Percentiles rank a stretch among this genome's conserved stretches.
phyloP scores from a whole-genome alignment of 2,113 vertebrate genomes.

The Myotis yumanensis region DNA sequence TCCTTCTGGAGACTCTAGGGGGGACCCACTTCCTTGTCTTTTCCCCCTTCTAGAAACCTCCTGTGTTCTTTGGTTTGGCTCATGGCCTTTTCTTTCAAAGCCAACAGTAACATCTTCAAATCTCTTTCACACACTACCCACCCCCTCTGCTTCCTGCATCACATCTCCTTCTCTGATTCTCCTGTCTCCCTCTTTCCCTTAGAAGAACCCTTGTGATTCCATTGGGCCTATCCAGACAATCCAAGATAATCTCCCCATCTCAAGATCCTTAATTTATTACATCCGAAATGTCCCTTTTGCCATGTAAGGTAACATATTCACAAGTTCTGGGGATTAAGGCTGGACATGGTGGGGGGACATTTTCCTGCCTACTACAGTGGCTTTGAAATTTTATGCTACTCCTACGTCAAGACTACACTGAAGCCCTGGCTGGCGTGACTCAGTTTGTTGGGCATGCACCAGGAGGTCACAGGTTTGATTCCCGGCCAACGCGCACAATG shows the following conservation, averaged over 20 bases:
- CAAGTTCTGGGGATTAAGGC: background rate
- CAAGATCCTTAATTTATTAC: conserved; percentile 18
- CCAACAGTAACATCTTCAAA: background rate
- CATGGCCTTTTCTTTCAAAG: background rate
- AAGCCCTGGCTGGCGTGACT: background rate
- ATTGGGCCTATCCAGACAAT: background rate
- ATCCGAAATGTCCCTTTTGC: conserved; percentile 5
- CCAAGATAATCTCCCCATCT: background rate
- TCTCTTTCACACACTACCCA: background rate
- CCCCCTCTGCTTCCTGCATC: background rate
- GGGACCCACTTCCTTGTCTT: background rate
- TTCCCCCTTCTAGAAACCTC: background rate
- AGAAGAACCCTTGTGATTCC: background rate
- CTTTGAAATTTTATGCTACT: background rate
- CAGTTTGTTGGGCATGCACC: too few relatives aligned
- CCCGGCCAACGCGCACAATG: too few relatives aligned
- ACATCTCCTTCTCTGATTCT: background rate
- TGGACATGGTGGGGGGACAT: background rate
- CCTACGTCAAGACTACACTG: background rate
- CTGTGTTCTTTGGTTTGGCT: background rate
- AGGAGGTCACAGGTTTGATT: too few relatives aligned
- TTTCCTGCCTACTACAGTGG: background rate
- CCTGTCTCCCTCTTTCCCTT: background rate
- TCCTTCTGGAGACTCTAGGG: background rate
- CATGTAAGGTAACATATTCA: conserved; percentile 20